phyloP scores from a whole-genome alignment of 35 echinoderm and acorn worm genomes.

The Patiria miniata region DNA sequence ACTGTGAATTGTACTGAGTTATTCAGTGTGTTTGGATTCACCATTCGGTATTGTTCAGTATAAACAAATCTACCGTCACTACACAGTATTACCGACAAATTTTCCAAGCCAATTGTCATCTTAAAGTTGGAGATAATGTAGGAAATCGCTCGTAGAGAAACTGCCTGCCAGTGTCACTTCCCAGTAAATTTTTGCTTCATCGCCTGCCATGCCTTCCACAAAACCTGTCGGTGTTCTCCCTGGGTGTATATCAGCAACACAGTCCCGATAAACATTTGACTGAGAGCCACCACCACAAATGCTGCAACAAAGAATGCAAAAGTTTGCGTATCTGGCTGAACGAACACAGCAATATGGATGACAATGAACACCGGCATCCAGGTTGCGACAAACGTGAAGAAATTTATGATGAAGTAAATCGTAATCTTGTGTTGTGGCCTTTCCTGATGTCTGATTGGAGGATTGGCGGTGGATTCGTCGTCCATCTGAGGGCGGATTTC shows the following conservation, averaged over 20 bases:
- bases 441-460: not conserved
- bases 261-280: not conserved
- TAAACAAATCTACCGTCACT: not conserved
- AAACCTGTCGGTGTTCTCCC: slow-evolving; percentile 6
- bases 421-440: not conserved
- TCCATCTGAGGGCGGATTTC: not conserved
- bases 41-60: too few species aligned
- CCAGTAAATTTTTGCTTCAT: not conserved
- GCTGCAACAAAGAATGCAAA: not conserved
- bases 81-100: too few species aligned
- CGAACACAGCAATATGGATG: not conserved
- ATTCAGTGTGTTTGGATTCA: too few species aligned
- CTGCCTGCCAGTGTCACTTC: not conserved
- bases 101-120: too few species aligned
- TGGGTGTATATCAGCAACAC: not conserved
- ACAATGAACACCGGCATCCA: not conserved
- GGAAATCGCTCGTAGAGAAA: not conserved
- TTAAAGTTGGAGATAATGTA: too few species aligned
- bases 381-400: not conserved
- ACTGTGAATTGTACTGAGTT: too few species aligned
- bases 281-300: not conserved
- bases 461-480: not conserved
- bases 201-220: not conserved
- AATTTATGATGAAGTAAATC: not conserved
- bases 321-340: not conserved